phyloP scores from a whole-genome alignment of 2,888 invertebrate species.

The Mantis religiosa region DNA sequence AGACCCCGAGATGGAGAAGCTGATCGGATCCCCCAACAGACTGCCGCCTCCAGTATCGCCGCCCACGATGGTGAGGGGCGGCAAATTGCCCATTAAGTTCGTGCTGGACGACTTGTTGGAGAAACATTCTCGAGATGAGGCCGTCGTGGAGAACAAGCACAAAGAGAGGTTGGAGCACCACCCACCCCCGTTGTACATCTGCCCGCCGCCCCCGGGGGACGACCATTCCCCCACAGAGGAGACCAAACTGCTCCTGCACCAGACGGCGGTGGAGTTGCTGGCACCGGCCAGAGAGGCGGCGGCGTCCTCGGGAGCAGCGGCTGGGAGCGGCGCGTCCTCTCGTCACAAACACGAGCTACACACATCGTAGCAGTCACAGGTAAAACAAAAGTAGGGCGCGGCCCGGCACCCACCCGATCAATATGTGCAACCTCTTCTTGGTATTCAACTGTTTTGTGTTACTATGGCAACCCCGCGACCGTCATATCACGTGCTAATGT shows the following conservation, averaged over 20 bases:
- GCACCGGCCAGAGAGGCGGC: not conserved
- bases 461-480: too few relatives aligned
- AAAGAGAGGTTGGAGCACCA: conserved; percentile 35
- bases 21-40: conserved; percentile 49
- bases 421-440: not conserved
- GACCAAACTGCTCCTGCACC: conserved; percentile 41
- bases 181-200: conserved; percentile 46
- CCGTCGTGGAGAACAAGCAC: conserved; percentile 42
- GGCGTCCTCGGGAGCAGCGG: not conserved
- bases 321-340: not conserved
- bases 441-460: too few relatives aligned
- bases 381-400: conserved; percentile 24
- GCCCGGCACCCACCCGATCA: not conserved
- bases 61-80: conserved; percentile 20
- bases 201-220: conserved; percentile 51
- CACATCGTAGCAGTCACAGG: conserved; percentile 47
- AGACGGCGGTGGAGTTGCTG: conserved; percentile 10
- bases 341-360: conserved; percentile 2
- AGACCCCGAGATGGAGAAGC: conserved; percentile 72
- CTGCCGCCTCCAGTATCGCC: conserved; percentile 27
- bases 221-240: conserved; percentile 52
- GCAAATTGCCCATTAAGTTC: conserved; percentile 41
- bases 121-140: conserved; percentile 43
- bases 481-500: too few relatives aligned
- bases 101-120: conserved; percentile 46